Evolutionary conservation across 2,888 invertebrate genomes (phyloP).

Genomic region (Ochropleura plecta): DNA sequence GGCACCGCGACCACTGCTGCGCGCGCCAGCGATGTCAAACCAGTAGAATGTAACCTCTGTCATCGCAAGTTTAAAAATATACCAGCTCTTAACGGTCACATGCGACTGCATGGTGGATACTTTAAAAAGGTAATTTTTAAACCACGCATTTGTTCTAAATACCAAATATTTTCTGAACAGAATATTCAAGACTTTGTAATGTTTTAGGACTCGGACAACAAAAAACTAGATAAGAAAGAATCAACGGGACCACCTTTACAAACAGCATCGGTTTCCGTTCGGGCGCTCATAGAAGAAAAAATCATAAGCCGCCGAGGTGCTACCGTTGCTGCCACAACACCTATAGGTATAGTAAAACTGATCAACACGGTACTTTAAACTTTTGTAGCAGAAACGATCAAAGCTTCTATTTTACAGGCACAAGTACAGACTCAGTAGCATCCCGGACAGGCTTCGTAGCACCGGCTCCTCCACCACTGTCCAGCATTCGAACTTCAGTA

Average conservation of each 20-base stretch:
- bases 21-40: constrained; percentile 93
- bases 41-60: constrained; percentile 98
- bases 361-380: too few species aligned
- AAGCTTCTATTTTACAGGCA: constrained; percentile 66
- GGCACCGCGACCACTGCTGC: constrained; percentile 69
- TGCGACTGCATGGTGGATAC: constrained; percentile 99
- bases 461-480: constrained; percentile 86
- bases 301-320: constrained; percentile 96
- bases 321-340: constrained; percentile 75
- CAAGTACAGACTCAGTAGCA: constrained; percentile 74
- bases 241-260: constrained; percentile 95
- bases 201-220: constrained; percentile 94
- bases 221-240: constrained; percentile 96
- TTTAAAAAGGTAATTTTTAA: constrained; percentile 95
- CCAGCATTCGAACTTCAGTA: constrained; percentile 80
- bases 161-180: neutral
- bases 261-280: constrained; percentile 97
- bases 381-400: neutral
- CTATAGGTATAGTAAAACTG: constrained; percentile 70
- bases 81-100: constrained; percentile 99
- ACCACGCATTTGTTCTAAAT: neutral
- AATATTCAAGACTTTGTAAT: neutral
- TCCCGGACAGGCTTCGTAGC: constrained; percentile 84
- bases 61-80: constrained; percentile 99
- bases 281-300: constrained; percentile 97